A percentile compares a stretch with the other conserved stretches of the same genome.
These are phyloP conservation scores for Taenaris catops DNA, from an alignment of 2,888 invertebrate genomes.

Conservation along the genomic window DNA sequence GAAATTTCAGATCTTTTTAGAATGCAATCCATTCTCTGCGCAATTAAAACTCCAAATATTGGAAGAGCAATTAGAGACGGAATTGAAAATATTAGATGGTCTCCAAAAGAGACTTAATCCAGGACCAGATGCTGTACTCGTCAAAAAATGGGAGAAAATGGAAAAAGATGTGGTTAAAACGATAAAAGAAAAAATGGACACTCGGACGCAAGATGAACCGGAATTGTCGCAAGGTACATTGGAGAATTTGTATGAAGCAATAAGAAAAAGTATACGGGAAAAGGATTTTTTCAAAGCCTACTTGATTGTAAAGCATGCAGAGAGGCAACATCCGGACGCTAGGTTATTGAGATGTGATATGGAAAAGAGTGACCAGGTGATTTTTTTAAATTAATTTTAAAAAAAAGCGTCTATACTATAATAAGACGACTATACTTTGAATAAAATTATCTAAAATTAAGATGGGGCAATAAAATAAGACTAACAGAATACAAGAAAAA, in stretches of 20 bases:
- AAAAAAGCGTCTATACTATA: too few relatives aligned
- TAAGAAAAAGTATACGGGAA: constrained; percentile 60
- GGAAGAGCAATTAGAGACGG: constrained; percentile 79
- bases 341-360: constrained; percentile 64
- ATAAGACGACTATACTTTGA: too few relatives aligned
- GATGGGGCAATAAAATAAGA: too few relatives aligned
- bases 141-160: constrained; percentile 75
- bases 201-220: constrained; percentile 65
- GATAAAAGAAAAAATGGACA: constrained; percentile 69
- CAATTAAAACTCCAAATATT: constrained; percentile 81
- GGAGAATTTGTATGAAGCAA: constrained; percentile 61
- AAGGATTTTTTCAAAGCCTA: constrained; percentile 76
- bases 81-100: constrained; percentile 81
- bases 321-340: constrained; percentile 67
- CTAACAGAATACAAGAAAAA: too few relatives aligned
- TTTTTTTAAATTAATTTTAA: too few relatives aligned
- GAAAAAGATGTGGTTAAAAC: constrained; percentile 67
- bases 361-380: constrained; percentile 71
- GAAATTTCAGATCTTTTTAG: constrained; percentile 83
- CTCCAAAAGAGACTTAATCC: constrained; percentile 74
- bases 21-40: constrained; percentile 92
- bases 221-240: constrained; percentile 63
- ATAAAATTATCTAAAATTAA: too few relatives aligned
- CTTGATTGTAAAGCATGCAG: constrained; percentile 65
- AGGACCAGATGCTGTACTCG: constrained; percentile 58